Percentiles rank a stretch among this genome's conserved stretches.
Evolutionary conservation across 1,140 invertebrate genomes (phyloP).

Genomic region (Lepidotrigona ventralis): DNA sequence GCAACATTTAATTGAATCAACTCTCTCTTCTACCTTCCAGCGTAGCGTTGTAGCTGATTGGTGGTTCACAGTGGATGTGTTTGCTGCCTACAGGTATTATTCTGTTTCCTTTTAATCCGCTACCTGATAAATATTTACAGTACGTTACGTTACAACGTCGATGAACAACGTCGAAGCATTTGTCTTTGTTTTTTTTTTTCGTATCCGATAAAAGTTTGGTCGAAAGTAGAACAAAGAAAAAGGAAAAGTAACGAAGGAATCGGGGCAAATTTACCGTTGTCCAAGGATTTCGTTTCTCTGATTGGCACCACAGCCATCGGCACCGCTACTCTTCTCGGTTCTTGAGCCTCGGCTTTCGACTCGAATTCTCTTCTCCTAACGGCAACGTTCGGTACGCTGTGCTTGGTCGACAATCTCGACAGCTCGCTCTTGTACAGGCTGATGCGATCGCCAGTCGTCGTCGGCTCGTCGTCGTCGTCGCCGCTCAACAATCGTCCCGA

Average conservation of each 20-base stretch:
- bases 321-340: constrained; percentile 60
- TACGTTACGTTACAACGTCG: constrained; percentile 42
- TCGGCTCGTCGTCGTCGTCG: constrained; percentile 76
- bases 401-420: constrained; percentile 85
- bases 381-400: constrained; percentile 87
- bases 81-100: constrained; percentile 88
- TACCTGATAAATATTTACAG: constrained; percentile 69
- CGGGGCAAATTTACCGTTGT: constrained; percentile 65
- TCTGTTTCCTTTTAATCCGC: constrained; percentile 85
- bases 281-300: constrained; percentile 74
- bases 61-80: constrained; percentile 87
- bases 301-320: constrained; percentile 20
- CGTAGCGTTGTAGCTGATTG: constrained; percentile 82
- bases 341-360: constrained; percentile 78
- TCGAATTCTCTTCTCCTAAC: constrained; percentile 88
- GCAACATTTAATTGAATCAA: constrained; percentile 14
- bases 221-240: no score
- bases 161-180: neutral
- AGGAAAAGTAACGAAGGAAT: neutral
- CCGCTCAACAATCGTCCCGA: constrained; percentile 81
- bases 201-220: no score
- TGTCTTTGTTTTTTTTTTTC: neutral
- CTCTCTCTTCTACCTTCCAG: constrained; percentile 70
- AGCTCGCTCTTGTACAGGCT: constrained; percentile 87
- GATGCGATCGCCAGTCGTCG: constrained; percentile 82